Conservation (phyloP, 2,797 vertebrate genomes). For the Gallinago nigripennis region DNA sequence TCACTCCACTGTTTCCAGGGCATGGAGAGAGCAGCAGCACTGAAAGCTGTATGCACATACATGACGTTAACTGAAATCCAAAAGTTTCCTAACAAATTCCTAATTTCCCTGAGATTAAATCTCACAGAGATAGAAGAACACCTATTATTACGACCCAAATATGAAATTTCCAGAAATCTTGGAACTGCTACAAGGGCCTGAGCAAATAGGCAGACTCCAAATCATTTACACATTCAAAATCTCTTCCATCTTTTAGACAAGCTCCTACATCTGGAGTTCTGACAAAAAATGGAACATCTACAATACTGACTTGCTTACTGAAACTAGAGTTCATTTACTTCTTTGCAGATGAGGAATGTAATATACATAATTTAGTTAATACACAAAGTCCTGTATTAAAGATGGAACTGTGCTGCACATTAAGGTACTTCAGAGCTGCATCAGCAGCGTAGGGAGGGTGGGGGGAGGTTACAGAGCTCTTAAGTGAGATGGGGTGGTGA, state of each 20-base stretch:
- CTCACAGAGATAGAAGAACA: background rate
- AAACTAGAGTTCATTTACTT: background rate
- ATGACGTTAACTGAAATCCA: fast-evolving
- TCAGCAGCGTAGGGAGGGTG: fast-evolving
- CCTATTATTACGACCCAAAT: background rate
- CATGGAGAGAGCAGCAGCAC: background rate
- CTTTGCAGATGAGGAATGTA: background rate
- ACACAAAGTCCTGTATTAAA: background rate
- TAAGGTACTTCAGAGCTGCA: background rate
- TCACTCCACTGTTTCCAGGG: background rate
- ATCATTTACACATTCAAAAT: background rate
- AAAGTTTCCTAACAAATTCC: background rate
- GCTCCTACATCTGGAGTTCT: background rate
- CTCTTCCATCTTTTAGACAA: background rate
- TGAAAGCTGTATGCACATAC: background rate
- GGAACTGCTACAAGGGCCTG: background rate
- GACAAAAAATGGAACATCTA: background rate
- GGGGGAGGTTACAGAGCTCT: background rate
- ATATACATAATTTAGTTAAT: background rate
- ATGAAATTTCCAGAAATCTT: background rate
- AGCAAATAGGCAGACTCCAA: background rate
- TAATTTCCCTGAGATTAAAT: background rate
- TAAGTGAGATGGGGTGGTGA: background rate
- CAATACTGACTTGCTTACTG: background rate
- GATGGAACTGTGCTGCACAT: background rate